These are phyloP conservation scores for Chouioia cunea DNA, from an alignment of 2,888 invertebrate genomes.

Conservation along the genomic window DNA sequence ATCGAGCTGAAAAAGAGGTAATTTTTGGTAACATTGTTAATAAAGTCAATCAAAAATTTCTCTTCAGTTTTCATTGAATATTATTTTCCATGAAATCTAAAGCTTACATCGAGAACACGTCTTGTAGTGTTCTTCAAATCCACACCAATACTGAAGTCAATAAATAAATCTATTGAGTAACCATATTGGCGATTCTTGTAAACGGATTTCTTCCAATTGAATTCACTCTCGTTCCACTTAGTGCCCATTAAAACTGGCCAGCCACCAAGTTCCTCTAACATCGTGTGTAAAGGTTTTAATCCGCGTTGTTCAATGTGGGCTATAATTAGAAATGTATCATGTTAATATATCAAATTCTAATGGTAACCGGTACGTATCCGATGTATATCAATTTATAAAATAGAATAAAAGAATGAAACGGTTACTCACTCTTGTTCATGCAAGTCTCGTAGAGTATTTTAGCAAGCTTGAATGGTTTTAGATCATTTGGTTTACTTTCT, in stretches of 20 bases:
- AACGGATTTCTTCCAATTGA: conserved; percentile 86
- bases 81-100: too few species aligned
- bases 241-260: conserved; percentile 92
- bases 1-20: conserved; percentile 77
- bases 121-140: conserved; percentile 90
- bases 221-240: conserved; percentile 78
- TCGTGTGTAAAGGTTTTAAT: conserved; percentile 77
- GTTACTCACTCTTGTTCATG: conserved; percentile 85
- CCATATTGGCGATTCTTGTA: conserved; percentile 85
- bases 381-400: background rate
- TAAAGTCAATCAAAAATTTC: background rate
- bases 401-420: background rate
- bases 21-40: background rate
- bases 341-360: background rate
- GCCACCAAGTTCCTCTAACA: conserved; percentile 85
- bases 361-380: too few species aligned
- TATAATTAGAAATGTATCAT: conserved; percentile 60
- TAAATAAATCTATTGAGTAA: conserved; percentile 90
- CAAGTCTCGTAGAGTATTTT: conserved; percentile 89
- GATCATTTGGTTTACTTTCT: conserved; percentile 71
- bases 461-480: conserved; percentile 80
- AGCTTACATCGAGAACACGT: conserved; percentile 86
- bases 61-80: background rate
- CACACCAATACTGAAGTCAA: conserved; percentile 90
- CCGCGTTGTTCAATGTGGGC: conserved; percentile 87